These are phyloP conservation scores for Brachionus paranguensis DNA, from an alignment of 1,140 invertebrate species.

Conservation along the genomic window DNA sequence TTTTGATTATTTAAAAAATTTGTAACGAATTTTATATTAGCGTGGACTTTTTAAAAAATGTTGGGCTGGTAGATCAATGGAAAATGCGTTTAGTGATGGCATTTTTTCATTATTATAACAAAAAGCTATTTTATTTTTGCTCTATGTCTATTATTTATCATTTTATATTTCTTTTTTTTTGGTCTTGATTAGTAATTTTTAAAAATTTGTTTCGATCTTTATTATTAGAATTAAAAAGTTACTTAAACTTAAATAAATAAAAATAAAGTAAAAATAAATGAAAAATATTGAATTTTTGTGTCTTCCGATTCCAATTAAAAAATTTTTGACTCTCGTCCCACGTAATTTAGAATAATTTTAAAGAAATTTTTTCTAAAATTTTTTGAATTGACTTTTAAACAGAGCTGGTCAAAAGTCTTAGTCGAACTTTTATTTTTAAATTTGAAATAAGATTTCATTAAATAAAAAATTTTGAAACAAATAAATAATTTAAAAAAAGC, in stretches of 20 bases:
- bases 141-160: slow-evolving; percentile 11
- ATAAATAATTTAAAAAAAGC: too few species aligned
- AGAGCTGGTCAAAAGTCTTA: too few species aligned
- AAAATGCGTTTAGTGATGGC: background rate
- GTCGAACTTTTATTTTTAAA: too few species aligned
- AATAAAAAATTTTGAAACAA: too few species aligned
- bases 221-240: slow-evolving; percentile 6
- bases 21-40: background rate
- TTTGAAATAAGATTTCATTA: too few species aligned
- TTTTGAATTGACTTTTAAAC: too few species aligned
- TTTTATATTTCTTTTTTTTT: background rate
- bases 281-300: background rate
- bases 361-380: too few species aligned
- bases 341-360: too few species aligned
- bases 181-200: background rate
- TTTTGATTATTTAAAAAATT: background rate
- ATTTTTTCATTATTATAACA: background rate
- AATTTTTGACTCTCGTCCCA: too few species aligned
- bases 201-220: slow-evolving; percentile 20
- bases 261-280: slow-evolving; percentile 10
- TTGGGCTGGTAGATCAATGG: background rate
- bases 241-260: background rate
- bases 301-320: background rate
- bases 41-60: background rate
- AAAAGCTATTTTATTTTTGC: background rate